Evolutionary conservation across 1,140 invertebrate genomes (phyloP).

Genomic region (Drosophila malerkotliana): DNA sequence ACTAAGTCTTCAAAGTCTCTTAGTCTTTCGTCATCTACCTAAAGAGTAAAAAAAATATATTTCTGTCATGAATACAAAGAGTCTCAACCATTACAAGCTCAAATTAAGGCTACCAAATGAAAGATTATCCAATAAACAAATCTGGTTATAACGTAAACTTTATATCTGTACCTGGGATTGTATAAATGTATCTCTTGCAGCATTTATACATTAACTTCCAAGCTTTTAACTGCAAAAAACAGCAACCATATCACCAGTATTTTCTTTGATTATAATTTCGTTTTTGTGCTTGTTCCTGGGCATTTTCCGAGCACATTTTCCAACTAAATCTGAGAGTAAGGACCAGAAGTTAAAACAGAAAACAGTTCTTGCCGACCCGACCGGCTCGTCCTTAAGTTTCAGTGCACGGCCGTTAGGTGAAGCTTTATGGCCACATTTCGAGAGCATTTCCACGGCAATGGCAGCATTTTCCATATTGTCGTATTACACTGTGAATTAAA

Average conservation of each 20-base stretch:
- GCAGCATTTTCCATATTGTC: conserved; percentile 47
- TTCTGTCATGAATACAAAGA: too few species aligned
- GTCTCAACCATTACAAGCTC: too few species aligned
- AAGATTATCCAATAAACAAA: background rate
- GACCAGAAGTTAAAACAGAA: conserved; percentile 23
- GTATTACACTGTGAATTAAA: background rate
- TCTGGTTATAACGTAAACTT: background rate
- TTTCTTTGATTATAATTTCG: conserved; percentile 31
- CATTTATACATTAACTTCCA: conserved; percentile 3
- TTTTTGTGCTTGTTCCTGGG: conserved; percentile 9
- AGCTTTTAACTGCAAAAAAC: conserved; percentile 10
- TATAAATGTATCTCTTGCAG: background rate
- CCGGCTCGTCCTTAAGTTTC: conserved; percentile 68
- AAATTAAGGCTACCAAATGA: background rate
- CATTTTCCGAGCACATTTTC: conserved; percentile 24
- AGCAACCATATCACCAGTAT: background rate
- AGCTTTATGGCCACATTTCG: conserved; percentile 66
- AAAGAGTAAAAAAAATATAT: too few species aligned
- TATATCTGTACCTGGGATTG: background rate
- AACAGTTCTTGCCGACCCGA: conserved; percentile 24
- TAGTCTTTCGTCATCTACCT: too few species aligned
- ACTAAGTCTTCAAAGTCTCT: too few species aligned
- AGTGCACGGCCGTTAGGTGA: conserved; percentile 62
- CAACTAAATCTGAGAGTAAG: conserved; percentile 21
- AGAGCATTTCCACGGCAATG: background rate